Conservation (phyloP, 2,797 vertebrate genomes). For the Lagocephalus sceleratus region DNA sequence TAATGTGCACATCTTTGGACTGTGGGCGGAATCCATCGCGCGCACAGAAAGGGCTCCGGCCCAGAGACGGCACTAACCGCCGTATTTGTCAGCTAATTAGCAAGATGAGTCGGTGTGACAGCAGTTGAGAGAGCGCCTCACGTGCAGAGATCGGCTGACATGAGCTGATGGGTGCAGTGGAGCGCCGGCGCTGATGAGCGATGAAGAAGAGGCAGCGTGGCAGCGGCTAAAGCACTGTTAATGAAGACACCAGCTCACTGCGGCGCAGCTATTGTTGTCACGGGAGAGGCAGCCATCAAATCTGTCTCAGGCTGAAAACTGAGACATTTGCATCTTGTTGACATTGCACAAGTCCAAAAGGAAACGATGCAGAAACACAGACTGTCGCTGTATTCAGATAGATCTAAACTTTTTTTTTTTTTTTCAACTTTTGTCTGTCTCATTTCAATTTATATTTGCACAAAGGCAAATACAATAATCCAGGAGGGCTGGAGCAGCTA, state of each 20-base stretch:
- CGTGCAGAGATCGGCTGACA: slow-evolving; percentile 56
- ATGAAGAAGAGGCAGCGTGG: slow-evolving; percentile 15
- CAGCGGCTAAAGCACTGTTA: slow-evolving; percentile 54
- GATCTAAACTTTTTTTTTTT: slow-evolving; percentile 30
- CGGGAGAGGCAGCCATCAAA: slow-evolving; percentile 41
- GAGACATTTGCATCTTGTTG: slow-evolving; percentile 38
- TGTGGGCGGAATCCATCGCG: too few relatives aligned
- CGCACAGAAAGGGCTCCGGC: too few relatives aligned
- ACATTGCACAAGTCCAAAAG: slow-evolving; percentile 33
- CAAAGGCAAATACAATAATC: slow-evolving; percentile 42
- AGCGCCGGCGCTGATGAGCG: slow-evolving; percentile 53
- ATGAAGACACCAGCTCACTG: slow-evolving; percentile 63
- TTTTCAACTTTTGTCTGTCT: slow-evolving; percentile 12
- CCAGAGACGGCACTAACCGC: slow-evolving; percentile 2
- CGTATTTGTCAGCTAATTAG: slow-evolving; percentile 75
- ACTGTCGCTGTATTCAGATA: slow-evolving; percentile 53
- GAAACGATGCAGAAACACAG: slow-evolving; percentile 43
- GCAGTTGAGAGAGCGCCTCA: slow-evolving; percentile 53
- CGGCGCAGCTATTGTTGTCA: slow-evolving; percentile 39
- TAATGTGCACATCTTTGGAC: too few relatives aligned
- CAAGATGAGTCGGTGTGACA: slow-evolving; percentile 60
- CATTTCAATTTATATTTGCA: slow-evolving; percentile 19
- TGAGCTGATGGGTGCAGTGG: slow-evolving; percentile 66
- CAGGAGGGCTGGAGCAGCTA: slow-evolving; percentile 32
- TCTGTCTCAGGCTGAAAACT: slow-evolving; percentile 33